Evolutionary conservation across 2,888 invertebrate genomes (phyloP).

Genomic region (Brachynemurus nebulosus): DNA sequence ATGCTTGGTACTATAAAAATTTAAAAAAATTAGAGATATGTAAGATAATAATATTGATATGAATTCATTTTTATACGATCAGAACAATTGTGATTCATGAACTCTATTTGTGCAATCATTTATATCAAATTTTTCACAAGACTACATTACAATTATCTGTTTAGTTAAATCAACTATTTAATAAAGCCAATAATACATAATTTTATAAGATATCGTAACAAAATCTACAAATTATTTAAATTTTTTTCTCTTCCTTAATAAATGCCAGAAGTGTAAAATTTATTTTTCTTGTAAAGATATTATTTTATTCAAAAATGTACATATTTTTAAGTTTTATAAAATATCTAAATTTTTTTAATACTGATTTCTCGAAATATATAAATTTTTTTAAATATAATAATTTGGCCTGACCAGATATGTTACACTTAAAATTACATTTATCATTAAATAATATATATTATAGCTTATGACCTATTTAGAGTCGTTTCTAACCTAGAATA

Average conservation of each 20-base stretch:
- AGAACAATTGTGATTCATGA: background rate
- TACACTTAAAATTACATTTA: conserved; percentile 10
- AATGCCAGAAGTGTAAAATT: conserved; percentile 8
- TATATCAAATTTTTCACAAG: conserved; percentile 10
- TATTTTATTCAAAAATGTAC: conserved; percentile 11
- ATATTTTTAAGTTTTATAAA: conserved; percentile 10
- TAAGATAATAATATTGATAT: background rate
- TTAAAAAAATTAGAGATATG: background rate
- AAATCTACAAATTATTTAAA: conserved; percentile 10
- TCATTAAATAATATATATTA: conserved; percentile 4
- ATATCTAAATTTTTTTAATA: conserved; percentile 9
- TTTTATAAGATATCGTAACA: conserved; percentile 7
- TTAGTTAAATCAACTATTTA: conserved; percentile 9
- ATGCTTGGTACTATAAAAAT: background rate
- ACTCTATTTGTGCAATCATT: conserved; percentile 7
- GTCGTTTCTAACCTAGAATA: background rate
- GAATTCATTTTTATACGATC: background rate
- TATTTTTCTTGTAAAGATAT: conserved; percentile 10
- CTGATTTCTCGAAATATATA: conserved; percentile 11
- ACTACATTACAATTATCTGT: conserved; percentile 11
- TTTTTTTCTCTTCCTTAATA: conserved; percentile 8
- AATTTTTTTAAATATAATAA: conserved; percentile 10
- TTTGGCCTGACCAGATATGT: conserved; percentile 13
- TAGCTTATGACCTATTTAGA: conserved; percentile 5
- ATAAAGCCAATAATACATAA: conserved; percentile 9